phyloP scores from a whole-genome alignment of 2,888 invertebrate species.

The Andrena hattorfiana region DNA sequence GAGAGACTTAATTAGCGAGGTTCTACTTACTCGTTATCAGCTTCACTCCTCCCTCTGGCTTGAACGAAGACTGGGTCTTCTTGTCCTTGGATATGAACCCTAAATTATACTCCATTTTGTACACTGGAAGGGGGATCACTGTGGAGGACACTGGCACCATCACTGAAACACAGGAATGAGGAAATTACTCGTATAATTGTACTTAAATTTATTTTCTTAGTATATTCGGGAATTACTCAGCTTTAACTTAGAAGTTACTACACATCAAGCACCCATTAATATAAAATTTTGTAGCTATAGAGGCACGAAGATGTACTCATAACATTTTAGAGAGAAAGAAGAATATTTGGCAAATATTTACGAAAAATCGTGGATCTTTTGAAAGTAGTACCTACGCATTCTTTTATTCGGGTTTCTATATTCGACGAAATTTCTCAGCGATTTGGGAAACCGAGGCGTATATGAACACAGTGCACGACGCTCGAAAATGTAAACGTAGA shows the following conservation, averaged over 20 bases:
- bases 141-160: slow-evolving; percentile 89
- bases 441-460: too few relatives aligned
- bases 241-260: neutral
- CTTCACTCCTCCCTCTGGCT: slow-evolving; percentile 79
- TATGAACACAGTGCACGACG: neutral
- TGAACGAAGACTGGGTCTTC: slow-evolving; percentile 77
- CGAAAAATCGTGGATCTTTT: too few relatives aligned
- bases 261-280: neutral
- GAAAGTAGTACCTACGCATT: neutral
- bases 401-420: neutral
- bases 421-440: neutral
- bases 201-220: neutral
- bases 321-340: too few relatives aligned
- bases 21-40: slow-evolving; percentile 78
- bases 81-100: slow-evolving; percentile 80
- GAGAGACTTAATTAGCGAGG: neutral
- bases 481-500: neutral
- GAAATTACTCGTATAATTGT: neutral
- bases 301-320: too few relatives aligned
- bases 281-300: too few relatives aligned
- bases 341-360: too few relatives aligned
- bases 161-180: slow-evolving; percentile 83
- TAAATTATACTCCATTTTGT: slow-evolving; percentile 87
- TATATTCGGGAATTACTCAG: neutral
- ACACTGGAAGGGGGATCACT: slow-evolving; percentile 88